Evolutionary conservation across 2,797 vertebrate species (phyloP).

Genomic region (Gymnodraco acuticeps): DNA sequence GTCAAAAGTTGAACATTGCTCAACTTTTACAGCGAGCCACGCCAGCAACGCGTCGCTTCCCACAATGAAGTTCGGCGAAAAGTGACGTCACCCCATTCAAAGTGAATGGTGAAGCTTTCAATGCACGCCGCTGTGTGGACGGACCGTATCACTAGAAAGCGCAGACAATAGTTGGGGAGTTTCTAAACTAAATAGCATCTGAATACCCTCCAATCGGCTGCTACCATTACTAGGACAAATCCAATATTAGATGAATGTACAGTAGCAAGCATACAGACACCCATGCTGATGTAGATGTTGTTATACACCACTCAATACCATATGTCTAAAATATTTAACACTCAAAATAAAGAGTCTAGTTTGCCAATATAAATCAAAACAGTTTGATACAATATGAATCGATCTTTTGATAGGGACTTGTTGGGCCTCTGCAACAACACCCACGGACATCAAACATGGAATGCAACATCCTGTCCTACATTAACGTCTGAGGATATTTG

Average conservation of each 20-base stretch:
- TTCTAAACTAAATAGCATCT: slow-evolving; percentile 5
- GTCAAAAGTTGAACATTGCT: too few species aligned
- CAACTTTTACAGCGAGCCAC: too few species aligned
- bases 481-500: slow-evolving; percentile 51
- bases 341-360: not conserved
- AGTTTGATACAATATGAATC: too few species aligned
- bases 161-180: not conserved
- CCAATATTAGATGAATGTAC: not conserved
- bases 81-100: too few species aligned
- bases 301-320: not conserved
- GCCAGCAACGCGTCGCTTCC: too few species aligned
- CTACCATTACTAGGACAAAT: not conserved
- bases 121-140: too few species aligned
- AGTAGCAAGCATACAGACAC: not conserved
- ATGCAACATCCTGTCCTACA: slow-evolving; percentile 22
- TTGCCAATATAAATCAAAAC: not conserved
- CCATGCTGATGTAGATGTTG: not conserved
- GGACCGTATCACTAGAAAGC: not conserved
- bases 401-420: not conserved
- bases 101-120: too few species aligned
- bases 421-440: not conserved
- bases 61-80: too few species aligned
- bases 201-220: not conserved
- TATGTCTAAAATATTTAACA: not conserved
- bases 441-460: slow-evolving; percentile 6